Conservation (phyloP, 35 echinoderm and acorn worm genomes). For the Lytechinus pictus region DNA sequence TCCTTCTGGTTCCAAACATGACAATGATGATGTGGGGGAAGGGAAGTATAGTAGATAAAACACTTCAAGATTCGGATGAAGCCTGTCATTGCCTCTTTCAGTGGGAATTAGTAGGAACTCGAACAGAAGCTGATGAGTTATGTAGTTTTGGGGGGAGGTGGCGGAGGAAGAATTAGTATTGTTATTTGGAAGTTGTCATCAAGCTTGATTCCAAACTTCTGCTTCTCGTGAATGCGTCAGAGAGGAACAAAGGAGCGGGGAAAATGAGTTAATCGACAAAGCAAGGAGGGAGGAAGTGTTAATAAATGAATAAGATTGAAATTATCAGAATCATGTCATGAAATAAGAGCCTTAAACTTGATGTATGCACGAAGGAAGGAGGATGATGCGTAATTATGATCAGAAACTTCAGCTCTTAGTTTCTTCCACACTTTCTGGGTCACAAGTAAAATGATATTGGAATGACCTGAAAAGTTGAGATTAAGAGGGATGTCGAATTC, state of each 20-base stretch:
- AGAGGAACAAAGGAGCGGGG: not conserved
- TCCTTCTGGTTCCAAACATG: too few relatives aligned
- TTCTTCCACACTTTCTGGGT: not conserved
- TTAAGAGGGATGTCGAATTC: not conserved
- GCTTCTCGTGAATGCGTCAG: not conserved
- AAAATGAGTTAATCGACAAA: not conserved
- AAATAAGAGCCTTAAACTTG: not conserved
- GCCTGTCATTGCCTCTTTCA: not conserved
- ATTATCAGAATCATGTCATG: not conserved
- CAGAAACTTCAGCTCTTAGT: not conserved
- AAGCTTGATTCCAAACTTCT: not conserved
- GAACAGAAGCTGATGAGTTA: not conserved
- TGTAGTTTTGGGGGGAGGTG: not conserved
- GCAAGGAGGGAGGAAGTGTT: not conserved
- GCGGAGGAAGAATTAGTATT: not conserved
- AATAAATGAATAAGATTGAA: not conserved
- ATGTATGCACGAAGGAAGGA: not conserved
- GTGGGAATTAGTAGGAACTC: not conserved
- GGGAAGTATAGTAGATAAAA: not conserved
- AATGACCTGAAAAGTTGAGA: not conserved
- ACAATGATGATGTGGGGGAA: not conserved
- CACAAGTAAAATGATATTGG: not conserved
- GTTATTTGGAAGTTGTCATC: not conserved
- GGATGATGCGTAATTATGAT: not conserved
- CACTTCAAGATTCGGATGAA: not conserved